phyloP scores from a whole-genome alignment of 2,797 vertebrate species.

The Steatocranus sp. region DNA sequence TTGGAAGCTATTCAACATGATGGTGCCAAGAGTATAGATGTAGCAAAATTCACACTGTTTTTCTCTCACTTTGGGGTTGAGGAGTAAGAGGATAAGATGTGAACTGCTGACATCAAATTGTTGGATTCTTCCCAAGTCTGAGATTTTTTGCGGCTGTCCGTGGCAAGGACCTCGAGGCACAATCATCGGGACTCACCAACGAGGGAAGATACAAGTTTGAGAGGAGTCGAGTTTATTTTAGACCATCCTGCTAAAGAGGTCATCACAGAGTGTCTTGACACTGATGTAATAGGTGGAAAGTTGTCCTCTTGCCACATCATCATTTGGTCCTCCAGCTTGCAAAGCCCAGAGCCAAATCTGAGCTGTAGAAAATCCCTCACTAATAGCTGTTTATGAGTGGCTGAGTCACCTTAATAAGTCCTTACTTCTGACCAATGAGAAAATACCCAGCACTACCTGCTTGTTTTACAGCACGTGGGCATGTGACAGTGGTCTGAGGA shows the following conservation, averaged over 20 bases:
- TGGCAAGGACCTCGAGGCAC: slow-evolving; percentile 16
- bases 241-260: slow-evolving; percentile 22
- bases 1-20: slow-evolving; percentile 49
- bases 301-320: slow-evolving; percentile 35
- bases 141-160: slow-evolving; percentile 38
- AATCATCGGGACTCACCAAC: slow-evolving; percentile 1
- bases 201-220: slow-evolving; percentile 7
- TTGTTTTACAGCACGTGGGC: slow-evolving; percentile 28
- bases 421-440: slow-evolving; percentile 37
- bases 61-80: slow-evolving; percentile 23
- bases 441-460: slow-evolving; percentile 35
- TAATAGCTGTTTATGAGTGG: slow-evolving; percentile 64
- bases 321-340: slow-evolving; percentile 13
- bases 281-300: slow-evolving; percentile 44
- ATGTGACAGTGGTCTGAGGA: background rate
- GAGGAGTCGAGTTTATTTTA: slow-evolving; percentile 8
- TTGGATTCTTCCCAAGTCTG: slow-evolving; percentile 28
- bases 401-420: slow-evolving; percentile 68
- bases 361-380: slow-evolving; percentile 50
- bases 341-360: slow-evolving; percentile 32
- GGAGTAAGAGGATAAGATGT: slow-evolving; percentile 26
- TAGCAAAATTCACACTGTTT: slow-evolving; percentile 15
- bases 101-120: slow-evolving; percentile 55
- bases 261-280: slow-evolving; percentile 7
- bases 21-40: slow-evolving; percentile 22